These are phyloP conservation scores for Microcebus lehilahytsara DNA, from an alignment of 2,113 vertebrate genomes.

Conservation along the genomic window DNA sequence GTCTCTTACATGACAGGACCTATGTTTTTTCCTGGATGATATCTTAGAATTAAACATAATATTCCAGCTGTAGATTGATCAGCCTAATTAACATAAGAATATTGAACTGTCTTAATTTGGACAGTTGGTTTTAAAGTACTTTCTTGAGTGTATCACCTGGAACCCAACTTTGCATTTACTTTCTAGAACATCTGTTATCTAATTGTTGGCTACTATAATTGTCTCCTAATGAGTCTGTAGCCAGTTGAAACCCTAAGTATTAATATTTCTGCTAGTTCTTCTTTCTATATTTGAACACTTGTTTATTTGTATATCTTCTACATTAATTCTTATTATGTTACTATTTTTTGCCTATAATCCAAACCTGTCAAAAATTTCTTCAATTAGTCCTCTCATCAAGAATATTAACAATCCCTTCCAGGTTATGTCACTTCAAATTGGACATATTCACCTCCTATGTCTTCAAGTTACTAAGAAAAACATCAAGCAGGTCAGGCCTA, in stretches of 20 bases:
- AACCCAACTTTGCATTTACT: conserved; percentile 10
- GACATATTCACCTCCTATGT: not conserved
- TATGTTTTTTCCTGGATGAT: not conserved
- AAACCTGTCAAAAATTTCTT: conserved; percentile 41
- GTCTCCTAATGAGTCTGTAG: not conserved
- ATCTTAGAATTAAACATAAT: not conserved
- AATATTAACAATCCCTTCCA: not conserved
- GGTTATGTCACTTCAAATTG: not conserved
- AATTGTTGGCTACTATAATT: not conserved
- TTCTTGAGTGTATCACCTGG: not conserved
- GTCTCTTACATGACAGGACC: not conserved
- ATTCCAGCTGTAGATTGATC: not conserved
- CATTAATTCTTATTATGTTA: not conserved
- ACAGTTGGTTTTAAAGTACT: conserved; percentile 4
- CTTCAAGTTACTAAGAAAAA: conserved; percentile 34
- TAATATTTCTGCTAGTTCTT: not conserved
- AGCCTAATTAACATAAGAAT: not conserved
- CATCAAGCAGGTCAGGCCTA: not conserved
- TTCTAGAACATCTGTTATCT: not conserved
- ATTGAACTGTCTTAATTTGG: not conserved
- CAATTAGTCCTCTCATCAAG: not conserved
- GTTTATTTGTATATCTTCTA: not conserved
- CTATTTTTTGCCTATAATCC: not conserved
- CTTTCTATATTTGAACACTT: conserved; percentile 12
- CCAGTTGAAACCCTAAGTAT: not conserved